Evolutionary conservation across 2,797 vertebrate species (phyloP), one percentile per base, ranked within the genome.

Genomic region (Psittacula derbiana): DNA sequence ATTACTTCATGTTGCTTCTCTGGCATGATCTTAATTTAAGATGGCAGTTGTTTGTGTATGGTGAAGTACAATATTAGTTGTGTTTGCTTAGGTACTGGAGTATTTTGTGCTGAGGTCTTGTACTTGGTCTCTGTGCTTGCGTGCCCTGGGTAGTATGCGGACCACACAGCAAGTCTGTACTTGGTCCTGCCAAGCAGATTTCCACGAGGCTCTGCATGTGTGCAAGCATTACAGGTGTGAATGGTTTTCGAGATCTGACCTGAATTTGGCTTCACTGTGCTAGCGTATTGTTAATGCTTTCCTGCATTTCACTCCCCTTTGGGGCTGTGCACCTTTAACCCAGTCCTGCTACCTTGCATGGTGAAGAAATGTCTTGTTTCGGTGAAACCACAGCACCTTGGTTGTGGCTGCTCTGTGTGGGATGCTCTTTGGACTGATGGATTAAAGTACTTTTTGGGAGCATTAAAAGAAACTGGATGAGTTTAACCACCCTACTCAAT

Each of bases 101-200:
- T n/a, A 16, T 86, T 67, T 73, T 67, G n/a, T 62, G 38, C 57
- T 49, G 0, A 0, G 28, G 50, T 11, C 7, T 5, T 14, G 30
- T 61, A 10, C 41, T 60, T 0, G 0, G 31, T 5, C n/a, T 62
- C 6, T 15, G 25, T 33, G 46, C 18, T 3, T 0, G 0, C 11
- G 0, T 36, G 36, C 69, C 55, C n/a, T 30, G 47, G 30, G n/a
- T 81, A 10, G 1, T 2, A 14, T 11, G 27, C 43, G 3, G n/a
- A 41, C 23, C 41, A 10, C 31, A 43, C 50, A 31, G 57, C n/a
- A 73, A 25, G 4, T 28, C 23, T 61, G 44, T 8, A 0, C 21
- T 30, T 53, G 2, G 1, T 52, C 3, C 1, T 62, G 47, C 38
- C 1, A 2, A 12, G 30, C 46, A 53, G 9, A 36, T 44, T 88